These are phyloP conservation scores for Macrosteles quadrilineatus DNA, from an alignment of 1,140 invertebrate species.

Conservation along the genomic window DNA sequence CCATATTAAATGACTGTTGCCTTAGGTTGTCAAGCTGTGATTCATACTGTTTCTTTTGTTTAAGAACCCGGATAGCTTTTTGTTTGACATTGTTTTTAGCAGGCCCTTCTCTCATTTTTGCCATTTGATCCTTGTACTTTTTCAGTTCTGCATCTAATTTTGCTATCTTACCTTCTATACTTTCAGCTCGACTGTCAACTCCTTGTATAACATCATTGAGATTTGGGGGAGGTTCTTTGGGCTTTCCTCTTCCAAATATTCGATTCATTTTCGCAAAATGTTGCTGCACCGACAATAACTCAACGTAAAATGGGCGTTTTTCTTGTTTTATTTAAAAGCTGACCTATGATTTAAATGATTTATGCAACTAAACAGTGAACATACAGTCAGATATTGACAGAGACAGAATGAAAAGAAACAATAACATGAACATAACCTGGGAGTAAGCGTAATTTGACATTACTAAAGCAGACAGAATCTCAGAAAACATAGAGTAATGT, in stretches of 20 bases:
- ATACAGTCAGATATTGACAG: no score
- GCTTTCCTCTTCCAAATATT: slow-evolving; percentile 6
- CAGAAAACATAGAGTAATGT: no score
- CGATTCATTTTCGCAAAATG: neutral
- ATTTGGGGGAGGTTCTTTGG: neutral
- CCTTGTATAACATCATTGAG: neutral
- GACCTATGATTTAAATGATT: no score
- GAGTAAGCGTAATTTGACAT: no score
- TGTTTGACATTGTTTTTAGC: slow-evolving; percentile 94
- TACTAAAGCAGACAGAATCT: no score
- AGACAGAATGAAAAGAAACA: no score
- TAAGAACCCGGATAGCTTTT: slow-evolving; percentile 91
- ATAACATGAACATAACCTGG: no score
- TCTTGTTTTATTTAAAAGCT: no score
- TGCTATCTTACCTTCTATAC: slow-evolving; percentile 93
- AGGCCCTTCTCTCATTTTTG: slow-evolving; percentile 98
- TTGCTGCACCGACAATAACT: no score
- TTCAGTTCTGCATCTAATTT: slow-evolving; percentile 90
- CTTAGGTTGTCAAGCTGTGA: slow-evolving; percentile 88
- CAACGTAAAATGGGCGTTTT: no score
- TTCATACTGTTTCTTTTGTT: slow-evolving; percentile 98
- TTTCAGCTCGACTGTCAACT: slow-evolving; percentile 90
- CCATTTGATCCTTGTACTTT: slow-evolving; percentile 99
- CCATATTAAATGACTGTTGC: slow-evolving; percentile 99
- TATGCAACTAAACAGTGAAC: no score